These are phyloP conservation scores for Okapia johnstoni DNA, from an alignment of 2,113 vertebrate genomes.

Conservation along the genomic window DNA sequence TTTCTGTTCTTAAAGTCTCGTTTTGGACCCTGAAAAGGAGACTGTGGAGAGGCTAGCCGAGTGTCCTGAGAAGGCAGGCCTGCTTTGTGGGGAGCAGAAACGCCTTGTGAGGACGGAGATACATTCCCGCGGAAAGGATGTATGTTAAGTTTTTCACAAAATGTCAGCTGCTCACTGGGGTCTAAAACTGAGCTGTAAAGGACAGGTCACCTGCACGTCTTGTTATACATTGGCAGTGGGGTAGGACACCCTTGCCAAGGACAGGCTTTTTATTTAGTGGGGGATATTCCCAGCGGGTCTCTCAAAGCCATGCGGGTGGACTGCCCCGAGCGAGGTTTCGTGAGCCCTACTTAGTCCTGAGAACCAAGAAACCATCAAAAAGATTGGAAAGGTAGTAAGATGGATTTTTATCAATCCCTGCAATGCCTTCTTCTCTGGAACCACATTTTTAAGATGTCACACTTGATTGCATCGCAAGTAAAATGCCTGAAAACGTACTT, in stretches of 20 bases:
- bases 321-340: conserved; percentile 19
- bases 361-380: conserved; percentile 61
- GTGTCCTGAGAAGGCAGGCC: conserved; percentile 40
- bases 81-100: conserved; percentile 18
- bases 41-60: not conserved
- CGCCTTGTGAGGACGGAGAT: not conserved
- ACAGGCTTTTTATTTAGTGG: not conserved
- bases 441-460: not conserved
- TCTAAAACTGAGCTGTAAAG: not conserved
- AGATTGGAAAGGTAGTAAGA: not conserved
- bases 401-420: not conserved
- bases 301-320: conserved; percentile 14
- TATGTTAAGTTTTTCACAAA: conserved; percentile 44
- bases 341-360: not conserved
- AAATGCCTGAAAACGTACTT: not conserved
- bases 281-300: not conserved
- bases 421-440: not conserved
- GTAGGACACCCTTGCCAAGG: not conserved
- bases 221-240: not conserved
- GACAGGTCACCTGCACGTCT: not conserved
- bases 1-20: conserved; percentile 32
- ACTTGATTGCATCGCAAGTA: not conserved
- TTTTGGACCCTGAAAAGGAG: not conserved
- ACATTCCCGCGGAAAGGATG: conserved; percentile 46
- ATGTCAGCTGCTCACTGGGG: not conserved